Conservation (phyloP, 2,888 invertebrate species). For the Trichopoda pennipes region DNA sequence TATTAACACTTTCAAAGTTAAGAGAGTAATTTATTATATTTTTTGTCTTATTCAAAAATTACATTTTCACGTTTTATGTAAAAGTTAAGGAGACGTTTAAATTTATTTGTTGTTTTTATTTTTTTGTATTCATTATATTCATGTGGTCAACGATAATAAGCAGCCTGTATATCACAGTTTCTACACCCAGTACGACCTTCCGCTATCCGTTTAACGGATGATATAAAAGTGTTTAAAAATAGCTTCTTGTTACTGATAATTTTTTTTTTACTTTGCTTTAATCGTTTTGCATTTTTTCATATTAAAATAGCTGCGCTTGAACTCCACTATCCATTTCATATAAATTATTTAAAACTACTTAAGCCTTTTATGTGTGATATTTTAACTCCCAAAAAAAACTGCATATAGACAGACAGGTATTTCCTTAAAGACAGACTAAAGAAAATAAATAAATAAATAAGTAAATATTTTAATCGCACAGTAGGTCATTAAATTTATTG, state of each 20-base stretch:
- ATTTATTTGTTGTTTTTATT: neutral
- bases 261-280: neutral
- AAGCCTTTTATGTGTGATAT: neutral
- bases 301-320: neutral
- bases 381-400: neutral
- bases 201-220: slow-evolving; percentile 1
- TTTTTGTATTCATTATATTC: neutral
- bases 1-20: no score
- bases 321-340: neutral
- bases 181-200: neutral
- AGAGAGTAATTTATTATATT: no score
- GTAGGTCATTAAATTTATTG: slow-evolving; percentile 43
- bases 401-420: neutral
- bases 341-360: slow-evolving; percentile 20
- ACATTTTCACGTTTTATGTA: slow-evolving; percentile 10
- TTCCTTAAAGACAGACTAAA: slow-evolving; percentile 13
- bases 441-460: no score
- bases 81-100: neutral
- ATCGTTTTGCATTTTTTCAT: slow-evolving; percentile 6
- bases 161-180: neutral
- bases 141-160: slow-evolving; percentile 6
- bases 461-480: slow-evolving; percentile 36
- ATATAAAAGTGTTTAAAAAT: slow-evolving; percentile 44
- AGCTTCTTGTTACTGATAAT: slow-evolving; percentile 5
- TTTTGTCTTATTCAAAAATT: neutral